phyloP scores from a whole-genome alignment of 2,888 invertebrate species.

The Herminia tarsipennalis region DNA sequence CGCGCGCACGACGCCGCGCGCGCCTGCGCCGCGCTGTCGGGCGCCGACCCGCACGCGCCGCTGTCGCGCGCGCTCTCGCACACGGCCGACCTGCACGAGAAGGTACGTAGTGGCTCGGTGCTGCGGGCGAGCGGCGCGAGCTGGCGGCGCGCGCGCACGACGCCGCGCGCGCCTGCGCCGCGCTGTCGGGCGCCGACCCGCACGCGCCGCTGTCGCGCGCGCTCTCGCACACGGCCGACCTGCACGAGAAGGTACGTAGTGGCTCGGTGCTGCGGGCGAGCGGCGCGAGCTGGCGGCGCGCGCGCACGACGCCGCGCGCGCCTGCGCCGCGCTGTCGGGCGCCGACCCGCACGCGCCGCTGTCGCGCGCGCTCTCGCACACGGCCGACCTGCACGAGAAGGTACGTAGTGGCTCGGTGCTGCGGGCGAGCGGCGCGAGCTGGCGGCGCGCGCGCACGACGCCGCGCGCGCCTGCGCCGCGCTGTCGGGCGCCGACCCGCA shows the following conservation, averaged over 20 bases:
- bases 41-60: constrained; percentile 91
- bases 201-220: constrained; percentile 53
- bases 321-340: no score
- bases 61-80: constrained; percentile 82
- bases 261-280: no score
- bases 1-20: constrained; percentile 94
- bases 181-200: constrained; percentile 95
- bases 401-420: no score
- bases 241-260: constrained; percentile 89
- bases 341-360: no score
- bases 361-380: no score
- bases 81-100: constrained; percentile 63
- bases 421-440: no score
- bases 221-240: constrained; percentile 84
- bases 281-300: no score
- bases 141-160: constrained; percentile 91
- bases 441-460: no score
- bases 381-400: no score
- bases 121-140: constrained; percentile 94
- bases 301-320: no score
- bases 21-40: constrained; percentile 92
- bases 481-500: no score
- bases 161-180: constrained; percentile 93
- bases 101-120: constrained; percentile 93
- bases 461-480: no score